These are phyloP conservation scores for Eolophus roseicapilla DNA, from an alignment of 2,113 vertebrate species.

Conservation along the genomic window DNA sequence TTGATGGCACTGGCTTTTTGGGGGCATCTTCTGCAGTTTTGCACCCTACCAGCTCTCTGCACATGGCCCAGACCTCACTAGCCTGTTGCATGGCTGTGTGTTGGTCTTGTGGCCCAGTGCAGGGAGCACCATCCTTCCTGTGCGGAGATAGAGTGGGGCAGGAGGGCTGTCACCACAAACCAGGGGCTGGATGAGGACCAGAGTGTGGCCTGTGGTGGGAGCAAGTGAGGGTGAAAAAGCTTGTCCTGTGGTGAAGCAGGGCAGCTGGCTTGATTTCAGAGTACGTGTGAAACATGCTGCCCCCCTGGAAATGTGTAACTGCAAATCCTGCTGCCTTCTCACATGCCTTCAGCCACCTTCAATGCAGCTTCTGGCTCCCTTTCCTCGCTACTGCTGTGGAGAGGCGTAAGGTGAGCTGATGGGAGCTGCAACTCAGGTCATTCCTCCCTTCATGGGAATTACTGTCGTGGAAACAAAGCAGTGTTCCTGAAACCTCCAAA, in stretches of 20 bases:
- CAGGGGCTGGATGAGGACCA: not conserved
- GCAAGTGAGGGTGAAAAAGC: not conserved
- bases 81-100: accelerated
- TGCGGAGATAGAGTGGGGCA: not conserved
- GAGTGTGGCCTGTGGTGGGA: not conserved
- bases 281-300: accelerated
- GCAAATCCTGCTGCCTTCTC: not conserved
- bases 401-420: accelerated
- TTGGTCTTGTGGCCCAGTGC: accelerated
- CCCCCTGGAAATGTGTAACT: not conserved
- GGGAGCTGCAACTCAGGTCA: not conserved
- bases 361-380: not conserved
- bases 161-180: not conserved
- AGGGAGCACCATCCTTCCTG: not conserved
- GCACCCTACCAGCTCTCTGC: not conserved
- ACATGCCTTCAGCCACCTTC: not conserved
- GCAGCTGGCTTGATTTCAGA: not conserved
- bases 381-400: not conserved
- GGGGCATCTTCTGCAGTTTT: not conserved
- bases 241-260: not conserved
- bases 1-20: not conserved
- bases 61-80: accelerated
- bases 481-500: not conserved
- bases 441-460: not conserved
- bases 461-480: accelerated